phyloP scores from a whole-genome alignment of 2,797 vertebrate species.

The Emys orbicularis region DNA sequence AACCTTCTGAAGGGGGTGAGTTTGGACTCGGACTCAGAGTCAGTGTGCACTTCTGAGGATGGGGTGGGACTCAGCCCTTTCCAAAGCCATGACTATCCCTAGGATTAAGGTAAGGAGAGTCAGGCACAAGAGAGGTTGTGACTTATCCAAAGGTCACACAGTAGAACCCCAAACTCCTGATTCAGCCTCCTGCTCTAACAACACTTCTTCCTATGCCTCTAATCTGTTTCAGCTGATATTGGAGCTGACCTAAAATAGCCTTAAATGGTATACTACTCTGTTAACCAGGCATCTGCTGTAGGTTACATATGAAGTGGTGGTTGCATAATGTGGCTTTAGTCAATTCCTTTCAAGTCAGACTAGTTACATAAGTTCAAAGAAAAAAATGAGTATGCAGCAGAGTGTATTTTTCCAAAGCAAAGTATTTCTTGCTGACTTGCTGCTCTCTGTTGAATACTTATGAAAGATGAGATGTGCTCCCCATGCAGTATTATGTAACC shows the following conservation, averaged over 20 bases:
- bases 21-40: neutral
- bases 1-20: neutral
- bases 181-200: neutral
- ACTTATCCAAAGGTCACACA: neutral
- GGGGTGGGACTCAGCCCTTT: neutral
- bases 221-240: neutral
- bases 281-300: rapidly evolving
- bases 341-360: conserved; percentile 25
- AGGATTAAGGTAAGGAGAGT: neutral
- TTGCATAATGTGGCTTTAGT: neutral
- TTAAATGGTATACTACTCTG: neutral
- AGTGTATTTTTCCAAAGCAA: conserved; percentile 43
- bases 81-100: neutral
- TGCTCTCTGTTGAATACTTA: conserved; percentile 41
- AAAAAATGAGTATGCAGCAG: neutral
- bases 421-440: conserved; percentile 26
- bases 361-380: conserved; percentile 19
- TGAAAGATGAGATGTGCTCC: conserved; percentile 35
- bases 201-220: neutral
- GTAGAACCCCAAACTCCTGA: neutral
- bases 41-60: rapidly evolving
- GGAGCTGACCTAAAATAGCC: neutral
- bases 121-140: neutral
- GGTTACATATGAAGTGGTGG: neutral
- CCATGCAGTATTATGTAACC: conserved; percentile 38